Conservation (phyloP, 2,113 vertebrate genomes). For the Crotalus viridis region DNA sequence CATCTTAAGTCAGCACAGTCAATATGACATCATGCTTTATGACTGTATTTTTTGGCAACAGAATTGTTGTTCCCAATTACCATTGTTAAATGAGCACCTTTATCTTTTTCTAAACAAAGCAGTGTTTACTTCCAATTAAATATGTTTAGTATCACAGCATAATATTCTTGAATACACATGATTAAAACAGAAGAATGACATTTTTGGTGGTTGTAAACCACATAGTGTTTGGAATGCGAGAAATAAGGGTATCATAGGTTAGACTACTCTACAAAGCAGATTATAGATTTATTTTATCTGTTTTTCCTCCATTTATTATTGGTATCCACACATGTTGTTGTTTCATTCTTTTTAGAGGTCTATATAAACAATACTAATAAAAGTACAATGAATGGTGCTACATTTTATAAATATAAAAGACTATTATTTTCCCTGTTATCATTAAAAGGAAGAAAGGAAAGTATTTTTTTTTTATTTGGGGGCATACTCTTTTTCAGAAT, state of each 20-base stretch:
- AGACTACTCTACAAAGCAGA: background rate
- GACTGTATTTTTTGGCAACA: background rate
- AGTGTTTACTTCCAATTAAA: background rate
- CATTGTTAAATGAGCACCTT: background rate
- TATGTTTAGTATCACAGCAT: background rate
- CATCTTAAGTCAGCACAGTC: background rate
- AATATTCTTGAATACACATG: background rate
- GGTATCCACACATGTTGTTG: background rate
- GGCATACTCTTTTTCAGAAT: background rate
- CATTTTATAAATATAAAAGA: background rate
- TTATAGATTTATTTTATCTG: background rate
- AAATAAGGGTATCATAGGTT: background rate
- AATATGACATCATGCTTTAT: background rate
- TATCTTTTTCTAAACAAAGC: background rate
- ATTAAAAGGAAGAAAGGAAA: background rate
- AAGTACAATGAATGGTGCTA: background rate
- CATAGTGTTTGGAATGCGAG: background rate
- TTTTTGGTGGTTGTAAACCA: background rate
- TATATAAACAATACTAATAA: background rate
- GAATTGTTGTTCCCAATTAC: background rate
- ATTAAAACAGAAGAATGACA: background rate
- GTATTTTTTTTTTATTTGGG: background rate
- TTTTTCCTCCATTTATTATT: background rate
- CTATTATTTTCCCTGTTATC: background rate
- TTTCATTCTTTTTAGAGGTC: background rate